Percentiles rank a stretch among this genome's conserved stretches.
Conservation (phyloP, 92 coral and sea anemone genomes). For the Chrysogorgia sp. region DNA sequence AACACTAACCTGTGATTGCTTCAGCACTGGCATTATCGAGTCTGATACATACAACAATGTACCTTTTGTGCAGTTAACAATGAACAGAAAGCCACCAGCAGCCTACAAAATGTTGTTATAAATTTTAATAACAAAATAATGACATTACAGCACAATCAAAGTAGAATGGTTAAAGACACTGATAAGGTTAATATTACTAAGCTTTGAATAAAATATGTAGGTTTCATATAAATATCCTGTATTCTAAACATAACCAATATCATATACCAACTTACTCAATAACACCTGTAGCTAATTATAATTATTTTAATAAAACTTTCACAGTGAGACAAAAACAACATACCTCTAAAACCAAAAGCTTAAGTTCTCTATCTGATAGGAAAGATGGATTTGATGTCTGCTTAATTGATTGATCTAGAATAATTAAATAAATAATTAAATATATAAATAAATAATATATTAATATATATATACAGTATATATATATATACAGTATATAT, state of each 20-base stretch:
- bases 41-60: conserved; percentile 92
- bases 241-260: too few species aligned
- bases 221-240: neutral
- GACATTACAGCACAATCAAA: neutral
- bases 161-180: neutral
- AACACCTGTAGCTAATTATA: too few species aligned
- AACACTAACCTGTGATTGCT: conserved; percentile 78
- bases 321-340: too few species aligned
- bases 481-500: too few species aligned
- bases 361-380: conserved; percentile 90
- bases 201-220: neutral
- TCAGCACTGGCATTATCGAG: conserved; percentile 94
- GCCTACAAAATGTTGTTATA: conserved; percentile 66
- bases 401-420: conserved; percentile 49
- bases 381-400: conserved; percentile 63
- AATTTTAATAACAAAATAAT: neutral
- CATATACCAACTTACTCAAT: neutral
- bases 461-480: too few species aligned
- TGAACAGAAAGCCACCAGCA: conserved; percentile 97
- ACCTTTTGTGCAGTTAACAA: conserved; percentile 88
- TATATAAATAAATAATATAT: too few species aligned
- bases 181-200: too few species aligned
- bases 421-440: too few species aligned
- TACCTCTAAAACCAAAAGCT: conserved; percentile 92
- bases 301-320: too few species aligned